Evolutionary conservation across 2,888 invertebrate species (phyloP).

Genomic region (Himalopsyche tibetana): DNA sequence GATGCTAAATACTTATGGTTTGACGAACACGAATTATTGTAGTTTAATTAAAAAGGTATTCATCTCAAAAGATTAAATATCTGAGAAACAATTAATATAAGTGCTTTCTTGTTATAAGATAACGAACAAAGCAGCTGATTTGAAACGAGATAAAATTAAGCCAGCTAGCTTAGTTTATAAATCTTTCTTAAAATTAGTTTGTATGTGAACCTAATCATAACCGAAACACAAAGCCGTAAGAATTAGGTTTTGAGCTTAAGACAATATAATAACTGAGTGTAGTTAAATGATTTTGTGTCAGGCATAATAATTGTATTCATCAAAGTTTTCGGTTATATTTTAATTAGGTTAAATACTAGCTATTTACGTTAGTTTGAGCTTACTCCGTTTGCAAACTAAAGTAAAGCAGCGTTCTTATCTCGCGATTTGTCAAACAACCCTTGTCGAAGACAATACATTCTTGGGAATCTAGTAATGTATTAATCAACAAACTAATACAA

Average conservation of each 20-base stretch:
- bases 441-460: slow-evolving; percentile 30
- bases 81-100: no score
- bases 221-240: no score
- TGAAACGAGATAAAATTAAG: no score
- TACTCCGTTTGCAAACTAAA: background rate
- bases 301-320: background rate
- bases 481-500: slow-evolving; percentile 34
- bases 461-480: slow-evolving; percentile 21
- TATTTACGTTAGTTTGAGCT: background rate
- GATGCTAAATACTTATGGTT: no score
- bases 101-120: no score
- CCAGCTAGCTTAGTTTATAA: no score
- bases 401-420: slow-evolving; percentile 30
- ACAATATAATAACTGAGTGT: background rate
- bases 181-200: no score
- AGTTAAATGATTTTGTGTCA: background rate
- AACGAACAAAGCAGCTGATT: no score
- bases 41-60: no score
- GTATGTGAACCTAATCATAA: no score
- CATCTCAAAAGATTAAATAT: no score
- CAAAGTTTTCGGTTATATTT: slow-evolving; percentile 28
- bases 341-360: slow-evolving; percentile 8
- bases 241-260: background rate
- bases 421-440: slow-evolving; percentile 26
- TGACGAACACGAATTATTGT: no score